Conservation (phyloP, 1,140 invertebrate species). For the Brachionus angularis region DNA sequence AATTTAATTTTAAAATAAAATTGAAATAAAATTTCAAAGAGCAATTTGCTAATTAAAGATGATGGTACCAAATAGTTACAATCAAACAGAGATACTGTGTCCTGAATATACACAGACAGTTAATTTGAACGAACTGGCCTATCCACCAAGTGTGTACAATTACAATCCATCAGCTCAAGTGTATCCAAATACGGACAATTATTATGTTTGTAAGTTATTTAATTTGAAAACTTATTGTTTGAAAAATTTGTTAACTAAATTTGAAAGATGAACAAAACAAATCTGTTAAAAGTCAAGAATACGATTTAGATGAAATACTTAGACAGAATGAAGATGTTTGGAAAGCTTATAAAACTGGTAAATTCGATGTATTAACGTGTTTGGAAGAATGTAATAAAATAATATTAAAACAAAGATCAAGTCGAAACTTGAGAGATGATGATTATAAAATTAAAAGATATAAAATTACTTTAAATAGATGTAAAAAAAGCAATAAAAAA, state of each 20-base stretch:
- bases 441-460: slow-evolving; percentile 28
- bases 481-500: slow-evolving; percentile 8
- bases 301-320: neutral
- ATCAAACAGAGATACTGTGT: neutral
- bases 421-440: neutral
- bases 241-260: neutral
- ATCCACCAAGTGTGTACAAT: no score
- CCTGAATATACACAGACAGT: neutral
- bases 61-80: no score
- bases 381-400: slow-evolving; percentile 23
- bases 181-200: neutral
- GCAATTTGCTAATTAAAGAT: no score
- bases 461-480: neutral
- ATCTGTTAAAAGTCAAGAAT: neutral
- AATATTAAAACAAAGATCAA: slow-evolving; percentile 29
- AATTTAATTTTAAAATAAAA: no score
- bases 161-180: slow-evolving; percentile 1
- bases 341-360: slow-evolving; percentile 5
- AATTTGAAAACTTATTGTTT: neutral
- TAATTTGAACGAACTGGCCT: neutral
- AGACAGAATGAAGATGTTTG: slow-evolving; percentile 22
- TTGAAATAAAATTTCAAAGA: no score
- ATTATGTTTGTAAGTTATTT: slow-evolving; percentile 25
- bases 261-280: slow-evolving; percentile 17
- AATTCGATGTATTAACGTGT: slow-evolving; percentile 16